Evolutionary conservation across 2,888 invertebrate genomes (phyloP), one percentile per base, ranked within the genome.

Genomic region (Drosophila kokeensis): DNA sequence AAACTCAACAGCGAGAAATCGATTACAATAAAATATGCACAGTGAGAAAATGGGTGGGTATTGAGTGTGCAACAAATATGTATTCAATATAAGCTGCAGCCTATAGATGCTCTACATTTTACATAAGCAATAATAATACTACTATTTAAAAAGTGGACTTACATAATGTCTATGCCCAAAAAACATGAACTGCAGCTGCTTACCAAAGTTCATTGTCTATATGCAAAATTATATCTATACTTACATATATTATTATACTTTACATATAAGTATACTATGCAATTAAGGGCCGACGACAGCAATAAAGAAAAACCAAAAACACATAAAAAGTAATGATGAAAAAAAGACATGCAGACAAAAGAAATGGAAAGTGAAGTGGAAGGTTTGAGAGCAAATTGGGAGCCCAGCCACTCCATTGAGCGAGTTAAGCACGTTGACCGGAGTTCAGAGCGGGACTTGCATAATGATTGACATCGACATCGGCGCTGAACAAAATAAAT

Each of bases 381-480:
- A 60, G 45, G 15, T 24, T 50, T 64, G 52, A 49, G 67, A 75
- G 68, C 36, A 55, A 36, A 30, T 42, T 42, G 59, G 36, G 27
- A 18, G n/a, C 65, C 27, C 73, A 61, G 27, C 59, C 65, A 52
- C 63, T 68, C 54, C 70, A 73, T 69, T 57, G 76, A 55, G 27
- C 38, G 38, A 55, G 27, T 38, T n/a, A 27, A 76, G 84, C 89
- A 65, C 83, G 65, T 88, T 84, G 84, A 89, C 82, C 89, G 82
- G 57, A 67, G 53, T 50, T 71, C 64, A 52, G 50, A 49, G 59
- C 30, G 50, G 34, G 71, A 82, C 89, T 85, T 85, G 85, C 85
- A 89, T 89, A 85, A 85, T 85, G 88, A 84, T 87, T 83, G 85
- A 79, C 89, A 89, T 74, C 69, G 69, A 30, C 50, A 62, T 40